Base-by-base conservation (phyloP, 1,140 invertebrate genomes). In the Meloidogyne exigua region DNA sequence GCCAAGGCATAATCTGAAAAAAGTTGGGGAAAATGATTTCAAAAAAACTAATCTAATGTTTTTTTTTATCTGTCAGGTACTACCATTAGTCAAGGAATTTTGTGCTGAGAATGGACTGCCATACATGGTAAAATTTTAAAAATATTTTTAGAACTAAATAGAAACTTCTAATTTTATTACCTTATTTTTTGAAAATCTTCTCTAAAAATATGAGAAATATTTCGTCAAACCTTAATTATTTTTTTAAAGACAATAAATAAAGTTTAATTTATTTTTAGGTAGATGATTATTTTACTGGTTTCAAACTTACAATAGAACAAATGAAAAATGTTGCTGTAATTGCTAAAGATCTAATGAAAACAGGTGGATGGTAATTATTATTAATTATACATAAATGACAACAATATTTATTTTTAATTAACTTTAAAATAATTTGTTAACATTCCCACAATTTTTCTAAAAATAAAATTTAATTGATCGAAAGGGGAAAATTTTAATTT, bases 101-200 rank as follows among this genome's bases (percentile, higher is more conserved):
- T 88, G 86, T 39, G 74, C 66, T 21, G 81, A 87, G 28, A 85
- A 87, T 69, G 74, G 83, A 57, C 68, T 87, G 36, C 85, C 85
- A 9, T 87, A 87, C 64, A 87, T 87, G 86, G 86, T 86, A 13
- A 81, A 86, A 64, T 84, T 82, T 57, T 87, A 86, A 66, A 11
- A 39, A 21, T 23, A 26, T 11, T 49, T 66, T 36, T 32, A 12
- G 11, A 18, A 64, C 10, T 7, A 36, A 62, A 0, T 64, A 26
- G 12, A 0, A 13, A 12, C 15, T 36, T 23, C 68, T 72, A 71
- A 1, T 26, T 32, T 25, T 64, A 25, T 73, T 57, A 3, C 28
- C 28, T 32, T 7, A 32, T 3, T 32, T 32, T 32, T 32, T 7
- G 7, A 32, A 32, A 32, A 32, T 32, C 7, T 32, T 32, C 28